Base-by-base conservation (phyloP, 1,140 invertebrate species). In the Bombus picipes region DNA sequence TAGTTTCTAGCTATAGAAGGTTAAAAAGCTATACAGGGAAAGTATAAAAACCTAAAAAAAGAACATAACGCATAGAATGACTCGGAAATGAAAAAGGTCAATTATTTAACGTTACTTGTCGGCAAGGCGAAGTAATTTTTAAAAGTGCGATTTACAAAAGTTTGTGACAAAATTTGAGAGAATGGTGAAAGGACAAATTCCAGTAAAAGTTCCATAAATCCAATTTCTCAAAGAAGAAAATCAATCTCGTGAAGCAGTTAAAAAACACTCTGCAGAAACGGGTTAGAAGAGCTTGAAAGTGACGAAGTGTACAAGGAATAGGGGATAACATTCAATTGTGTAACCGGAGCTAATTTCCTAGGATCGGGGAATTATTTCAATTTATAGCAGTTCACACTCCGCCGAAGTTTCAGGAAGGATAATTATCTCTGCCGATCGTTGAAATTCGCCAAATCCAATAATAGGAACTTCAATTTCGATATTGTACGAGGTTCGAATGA, bases 401-500 rank as follows among this genome's bases (percentile, higher is more conserved):
- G 1, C 12, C 8, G 10, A 34, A 28, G 22, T 68, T 68, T 2
- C 77, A 2, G 1, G 3, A 75, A 32, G 76, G 25, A 62, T 79
- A 84, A 84, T 84, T 79, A 79, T 77, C 75, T 32, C 39, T 47
- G 5, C 2, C 12, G 47, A 3, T 28, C 32, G 37, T 59, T 59
- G 43, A 59, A 59, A 79, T 47, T 34, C 12, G 9, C 22, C 28
- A 47, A 59, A 34, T n/a, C 37, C 65, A 79, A 84, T 78, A 79
- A 76, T 41, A 41, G 68, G 5, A 84, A 62, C n/a, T 72, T 72
- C 25, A 9, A n/a, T 79, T n/a, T 47, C 66, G 76, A 84, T 59
- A 62, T 84, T 79, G 71, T 47, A 37, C n/a, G 66, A 18, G 28
- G 15, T 18, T 53, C 39, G 62, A 41, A 39, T 28, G 47, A 43